Evolutionary conservation across 2,113 vertebrate genomes (phyloP), one percentile per base, ranked within the genome.

Genomic region (Procavia capensis): DNA sequence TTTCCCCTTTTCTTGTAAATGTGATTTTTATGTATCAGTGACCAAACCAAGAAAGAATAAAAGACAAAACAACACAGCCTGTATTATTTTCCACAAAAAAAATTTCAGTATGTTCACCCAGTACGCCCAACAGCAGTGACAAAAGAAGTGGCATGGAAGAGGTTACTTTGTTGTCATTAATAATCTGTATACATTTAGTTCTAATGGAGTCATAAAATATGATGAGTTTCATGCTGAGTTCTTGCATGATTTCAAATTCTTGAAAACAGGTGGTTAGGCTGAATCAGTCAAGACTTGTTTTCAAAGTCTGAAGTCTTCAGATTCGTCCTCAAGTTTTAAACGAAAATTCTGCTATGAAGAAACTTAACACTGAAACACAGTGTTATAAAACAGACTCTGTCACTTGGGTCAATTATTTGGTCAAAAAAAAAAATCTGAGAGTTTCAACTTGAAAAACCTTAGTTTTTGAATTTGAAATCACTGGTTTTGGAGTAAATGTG

Each of bases 401-500:
- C 41, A 63, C 63, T 59, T 82, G 27, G 61, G 13, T 17, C 13
- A 91, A 66, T 80, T 68, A 70, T 39, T 85, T 54, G 47, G 29
- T 50, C 31, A 66, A 57, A 88, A 61, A 66, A 57, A 88, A 61
- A 61, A 88, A 94, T 43, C 6, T 79, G 36, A 84, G 82, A 19
- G 31, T 91, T 80, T 94, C 79, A 85, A 76, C 61, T 3, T 93
- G 6, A 72, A 80, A 95, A 90, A 59, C 59, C 16, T 31, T 66
- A 27, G 31, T 68, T 66, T 83, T 36, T 81, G 50, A 70, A 88
- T 68, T 85, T 87, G 43, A 66, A 96, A 86, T 85, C 59, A 90
- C 25, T 36, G 85, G 54, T 79, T 92, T 92, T 43, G 57, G 13
- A 75, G 0, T 76, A 94, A 88, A 64, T 63, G 70, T 22, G 27